Percentiles rank a stretch among this genome's conserved stretches.
Evolutionary conservation across 2,113 vertebrate genomes (phyloP).

Genomic region (Poeciliopsis occidentalis): DNA sequence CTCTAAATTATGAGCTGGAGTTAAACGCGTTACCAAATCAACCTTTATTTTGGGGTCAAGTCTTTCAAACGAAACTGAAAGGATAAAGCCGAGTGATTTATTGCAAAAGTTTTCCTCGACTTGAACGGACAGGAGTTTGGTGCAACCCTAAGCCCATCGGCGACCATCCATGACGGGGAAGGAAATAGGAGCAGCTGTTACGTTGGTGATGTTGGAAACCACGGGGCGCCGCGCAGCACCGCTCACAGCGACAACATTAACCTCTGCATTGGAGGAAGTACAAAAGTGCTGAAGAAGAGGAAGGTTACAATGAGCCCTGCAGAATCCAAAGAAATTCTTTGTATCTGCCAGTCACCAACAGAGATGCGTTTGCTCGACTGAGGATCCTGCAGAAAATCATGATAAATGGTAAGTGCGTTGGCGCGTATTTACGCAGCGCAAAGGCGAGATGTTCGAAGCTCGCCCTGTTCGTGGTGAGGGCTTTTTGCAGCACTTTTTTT

Average conservation of each 20-base stretch:
- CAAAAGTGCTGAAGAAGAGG: slow-evolving; percentile 10
- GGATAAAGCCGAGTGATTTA: slow-evolving; percentile 61
- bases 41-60: background rate
- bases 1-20: no score
- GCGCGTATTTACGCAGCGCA: slow-evolving; percentile 30
- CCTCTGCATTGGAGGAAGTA: slow-evolving; percentile 21
- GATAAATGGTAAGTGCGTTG: slow-evolving; percentile 79
- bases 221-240: slow-evolving; percentile 37
- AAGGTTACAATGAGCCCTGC: slow-evolving; percentile 23
- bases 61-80: slow-evolving; percentile 67
- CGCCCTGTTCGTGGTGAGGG: background rate
- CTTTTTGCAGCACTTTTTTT: background rate
- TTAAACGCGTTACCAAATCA: background rate
- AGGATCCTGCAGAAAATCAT: slow-evolving; percentile 64
- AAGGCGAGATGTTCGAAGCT: background rate
- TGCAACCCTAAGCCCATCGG: slow-evolving; percentile 69
- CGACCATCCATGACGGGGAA: slow-evolving; percentile 68
- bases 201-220: slow-evolving; percentile 56
- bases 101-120: slow-evolving; percentile 62
- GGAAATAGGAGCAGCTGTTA: slow-evolving; percentile 58
- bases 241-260: slow-evolving; percentile 21
- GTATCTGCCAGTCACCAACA: slow-evolving; percentile 25
- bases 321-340: slow-evolving; percentile 4
- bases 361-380: slow-evolving; percentile 60
- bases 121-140: slow-evolving; percentile 68